These are phyloP conservation scores for Mesembrinibis cayennensis DNA, from an alignment of 2,113 vertebrate genomes.

Conservation along the genomic window DNA sequence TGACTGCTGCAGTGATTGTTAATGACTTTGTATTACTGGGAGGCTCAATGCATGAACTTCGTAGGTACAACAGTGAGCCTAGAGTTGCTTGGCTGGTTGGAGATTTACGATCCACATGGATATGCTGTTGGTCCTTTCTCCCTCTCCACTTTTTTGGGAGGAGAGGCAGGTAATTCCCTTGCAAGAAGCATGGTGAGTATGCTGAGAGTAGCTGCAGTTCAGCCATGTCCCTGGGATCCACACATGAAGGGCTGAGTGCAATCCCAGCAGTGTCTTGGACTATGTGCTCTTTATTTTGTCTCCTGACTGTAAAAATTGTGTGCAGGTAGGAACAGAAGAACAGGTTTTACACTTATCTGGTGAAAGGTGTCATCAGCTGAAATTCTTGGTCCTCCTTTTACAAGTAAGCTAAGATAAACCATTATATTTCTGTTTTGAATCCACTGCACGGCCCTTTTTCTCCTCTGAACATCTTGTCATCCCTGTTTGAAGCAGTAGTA, in stretches of 20 bases:
- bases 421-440: neutral
- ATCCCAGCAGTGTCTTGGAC: neutral
- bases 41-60: neutral
- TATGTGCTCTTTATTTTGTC: neutral
- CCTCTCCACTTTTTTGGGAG: neutral
- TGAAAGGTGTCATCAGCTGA: neutral
- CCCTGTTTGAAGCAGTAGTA: neutral
- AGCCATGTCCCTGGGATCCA: neutral
- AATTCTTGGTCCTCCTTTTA: neutral
- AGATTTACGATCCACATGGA: neutral
- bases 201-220: neutral
- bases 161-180: neutral
- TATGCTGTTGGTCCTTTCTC: neutral
- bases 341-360: neutral
- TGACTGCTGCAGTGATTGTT: constrained; percentile 37
- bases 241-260: neutral
- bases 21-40: neutral
- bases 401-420: neutral
- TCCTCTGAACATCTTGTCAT: neutral
- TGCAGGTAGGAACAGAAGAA: neutral
- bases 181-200: neutral
- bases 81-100: neutral
- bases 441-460: neutral
- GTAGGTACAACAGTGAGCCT: neutral
- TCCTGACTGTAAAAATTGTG: neutral